Evolutionary conservation across 2,888 invertebrate genomes (phyloP).

Genomic region (Sinodicranocentrus sp.): DNA sequence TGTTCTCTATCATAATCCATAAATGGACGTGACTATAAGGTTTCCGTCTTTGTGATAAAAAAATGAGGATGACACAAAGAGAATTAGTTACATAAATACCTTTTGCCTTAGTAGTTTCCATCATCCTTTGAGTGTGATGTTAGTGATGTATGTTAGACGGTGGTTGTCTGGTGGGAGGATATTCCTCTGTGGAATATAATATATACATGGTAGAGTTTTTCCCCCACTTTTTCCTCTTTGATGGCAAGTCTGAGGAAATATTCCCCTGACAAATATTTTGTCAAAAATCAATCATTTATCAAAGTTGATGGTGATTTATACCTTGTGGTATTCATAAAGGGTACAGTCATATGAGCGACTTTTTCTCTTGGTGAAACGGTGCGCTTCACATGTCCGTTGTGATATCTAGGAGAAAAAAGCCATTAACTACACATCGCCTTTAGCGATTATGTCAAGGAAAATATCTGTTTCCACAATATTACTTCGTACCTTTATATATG

Average conservation of each 20-base stretch:
- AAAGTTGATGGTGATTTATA: constrained; percentile 59
- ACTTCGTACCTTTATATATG: too few relatives aligned
- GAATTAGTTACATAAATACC: constrained; percentile 61
- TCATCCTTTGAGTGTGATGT: constrained; percentile 47
- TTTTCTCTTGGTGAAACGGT: too few relatives aligned
- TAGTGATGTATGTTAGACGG: constrained; percentile 14
- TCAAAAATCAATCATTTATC: constrained; percentile 65
- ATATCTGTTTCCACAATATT: constrained; percentile 2
- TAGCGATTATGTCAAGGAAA: constrained; percentile 16
- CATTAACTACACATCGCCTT: constrained; percentile 1
- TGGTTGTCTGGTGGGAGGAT: constrained; percentile 18
- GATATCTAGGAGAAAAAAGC: background rate
- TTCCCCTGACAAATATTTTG: constrained; percentile 60
- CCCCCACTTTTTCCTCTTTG: background rate
- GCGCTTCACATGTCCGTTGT: too few relatives aligned
- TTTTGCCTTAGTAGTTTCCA: constrained; percentile 9
- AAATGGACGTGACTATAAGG: background rate
- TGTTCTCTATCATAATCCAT: background rate
- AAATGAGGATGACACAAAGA: constrained; percentile 61
- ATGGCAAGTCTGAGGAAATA: background rate
- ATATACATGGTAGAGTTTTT: background rate
- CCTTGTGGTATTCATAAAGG: constrained; percentile 9
- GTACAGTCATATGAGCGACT: background rate
- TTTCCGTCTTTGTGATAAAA: constrained; percentile 38
- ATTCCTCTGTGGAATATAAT: too few relatives aligned